phyloP scores from a whole-genome alignment of 1,140 invertebrate species.

The Sitobion miscanthi region DNA sequence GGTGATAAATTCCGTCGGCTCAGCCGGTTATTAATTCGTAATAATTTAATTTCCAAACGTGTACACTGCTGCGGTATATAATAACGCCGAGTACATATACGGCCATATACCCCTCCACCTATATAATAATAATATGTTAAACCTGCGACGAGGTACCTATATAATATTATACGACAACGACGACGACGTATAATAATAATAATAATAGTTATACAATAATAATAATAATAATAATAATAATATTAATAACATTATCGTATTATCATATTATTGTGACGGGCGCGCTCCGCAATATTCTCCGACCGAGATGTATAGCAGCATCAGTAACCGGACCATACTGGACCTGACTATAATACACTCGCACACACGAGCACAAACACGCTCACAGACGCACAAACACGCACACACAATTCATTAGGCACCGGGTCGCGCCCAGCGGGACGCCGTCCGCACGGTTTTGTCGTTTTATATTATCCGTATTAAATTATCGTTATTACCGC shows the following conservation, averaged over 20 bases:
- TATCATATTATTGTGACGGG: conserved; percentile 19
- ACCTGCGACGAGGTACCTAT: not conserved
- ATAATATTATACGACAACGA: not conserved
- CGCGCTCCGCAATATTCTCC: not conserved
- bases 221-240: not conserved
- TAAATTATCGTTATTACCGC: conserved; percentile 47
- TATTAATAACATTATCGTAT: conserved; percentile 1
- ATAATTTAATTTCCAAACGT: conserved; percentile 39
- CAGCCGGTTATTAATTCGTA: conserved; percentile 26
- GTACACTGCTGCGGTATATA: not conserved
- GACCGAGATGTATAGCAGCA: not conserved
- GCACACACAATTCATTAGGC: conserved; percentile 43
- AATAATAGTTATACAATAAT: not conserved
- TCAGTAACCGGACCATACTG: not conserved
- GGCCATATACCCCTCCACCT: not conserved
- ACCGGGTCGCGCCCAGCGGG: conserved; percentile 15
- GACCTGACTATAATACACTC: not conserved
- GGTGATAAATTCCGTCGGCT: conserved; percentile 26
- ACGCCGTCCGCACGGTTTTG: conserved; percentile 43
- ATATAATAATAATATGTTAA: not conserved
- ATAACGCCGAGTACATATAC: not conserved
- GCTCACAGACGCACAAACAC: not conserved
- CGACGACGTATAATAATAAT: not conserved
- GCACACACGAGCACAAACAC: not conserved
- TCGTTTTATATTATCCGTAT: conserved; percentile 32